These are phyloP conservation scores for Silurus lanzhouensis DNA, from an alignment of 2,797 vertebrate species.

Conservation along the genomic window DNA sequence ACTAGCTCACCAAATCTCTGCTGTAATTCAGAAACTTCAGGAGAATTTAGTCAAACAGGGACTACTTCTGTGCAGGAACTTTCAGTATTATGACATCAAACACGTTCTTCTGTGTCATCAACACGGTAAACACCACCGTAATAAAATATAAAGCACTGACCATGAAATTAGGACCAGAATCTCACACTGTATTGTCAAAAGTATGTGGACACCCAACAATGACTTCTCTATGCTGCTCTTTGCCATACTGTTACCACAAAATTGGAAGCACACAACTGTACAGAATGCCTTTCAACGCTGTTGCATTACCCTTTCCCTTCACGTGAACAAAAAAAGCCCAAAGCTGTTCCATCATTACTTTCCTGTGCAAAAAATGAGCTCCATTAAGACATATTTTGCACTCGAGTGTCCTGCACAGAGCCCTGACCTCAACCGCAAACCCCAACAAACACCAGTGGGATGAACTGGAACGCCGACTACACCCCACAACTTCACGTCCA, in stretches of 20 bases:
- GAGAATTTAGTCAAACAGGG: background rate
- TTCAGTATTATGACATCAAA: background rate
- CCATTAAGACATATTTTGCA: background rate
- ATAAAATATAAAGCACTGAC: background rate
- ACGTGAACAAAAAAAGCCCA: background rate
- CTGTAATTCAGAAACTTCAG: background rate
- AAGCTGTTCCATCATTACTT: background rate
- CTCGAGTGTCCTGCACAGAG: background rate
- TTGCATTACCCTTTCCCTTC: background rate
- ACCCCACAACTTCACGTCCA: background rate
- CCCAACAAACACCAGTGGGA: background rate
- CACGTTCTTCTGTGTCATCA: background rate
- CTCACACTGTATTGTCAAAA: background rate
- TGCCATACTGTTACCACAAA: background rate
- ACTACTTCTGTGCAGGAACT: background rate
- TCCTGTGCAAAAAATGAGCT: background rate
- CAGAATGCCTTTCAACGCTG: background rate
- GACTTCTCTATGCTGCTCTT: background rate
- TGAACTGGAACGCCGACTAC: background rate
- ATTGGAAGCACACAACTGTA: background rate
- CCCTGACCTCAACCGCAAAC: background rate
- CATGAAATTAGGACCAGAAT: background rate
- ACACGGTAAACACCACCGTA: background rate
- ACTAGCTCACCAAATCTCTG: background rate
- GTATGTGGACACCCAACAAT: background rate